phyloP scores from a whole-genome alignment of 2,888 invertebrate genomes.

The Chelonus formosanus region DNA sequence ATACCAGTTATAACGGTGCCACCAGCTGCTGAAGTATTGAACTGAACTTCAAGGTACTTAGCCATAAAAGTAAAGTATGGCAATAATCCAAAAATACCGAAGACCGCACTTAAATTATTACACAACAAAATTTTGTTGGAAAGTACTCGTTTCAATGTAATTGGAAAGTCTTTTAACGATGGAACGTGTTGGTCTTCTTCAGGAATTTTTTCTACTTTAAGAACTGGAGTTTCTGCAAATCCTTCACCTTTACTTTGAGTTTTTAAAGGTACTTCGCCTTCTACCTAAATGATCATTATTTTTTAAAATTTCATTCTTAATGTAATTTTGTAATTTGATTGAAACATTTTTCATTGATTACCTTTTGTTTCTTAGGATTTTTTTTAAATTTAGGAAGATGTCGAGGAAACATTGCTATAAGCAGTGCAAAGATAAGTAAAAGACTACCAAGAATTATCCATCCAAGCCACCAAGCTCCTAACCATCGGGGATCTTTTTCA shows the following conservation, averaged over 20 bases:
- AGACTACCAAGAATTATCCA: slow-evolving; percentile 69
- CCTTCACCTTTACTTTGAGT: slow-evolving; percentile 39
- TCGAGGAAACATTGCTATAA: slow-evolving; percentile 74
- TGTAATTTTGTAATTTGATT: background rate
- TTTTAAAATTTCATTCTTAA: background rate
- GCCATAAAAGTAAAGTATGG: slow-evolving; percentile 78
- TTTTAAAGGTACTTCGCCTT: slow-evolving; percentile 54
- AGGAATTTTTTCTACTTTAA: slow-evolving; percentile 20
- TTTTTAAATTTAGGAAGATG: slow-evolving; percentile 64
- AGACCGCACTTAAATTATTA: slow-evolving; percentile 73
- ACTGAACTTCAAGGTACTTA: slow-evolving; percentile 81
- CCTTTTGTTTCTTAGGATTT: slow-evolving; percentile 33
- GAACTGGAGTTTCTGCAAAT: slow-evolving; percentile 34
- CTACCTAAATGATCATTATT: slow-evolving; percentile 38
- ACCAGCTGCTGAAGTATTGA: slow-evolving; percentile 71
- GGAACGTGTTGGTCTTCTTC: slow-evolving; percentile 50
- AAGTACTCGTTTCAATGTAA: slow-evolving; percentile 70
- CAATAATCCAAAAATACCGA: slow-evolving; percentile 72
- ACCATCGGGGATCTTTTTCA: slow-evolving; percentile 73
- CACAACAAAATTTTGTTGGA: slow-evolving; percentile 74
- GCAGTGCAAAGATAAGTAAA: slow-evolving; percentile 70
- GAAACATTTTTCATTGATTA: slow-evolving; percentile 3
- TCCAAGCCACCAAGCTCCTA: slow-evolving; percentile 83
- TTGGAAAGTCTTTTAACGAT: slow-evolving; percentile 67
- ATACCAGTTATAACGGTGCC: slow-evolving; percentile 75